Evolutionary conservation across 2,888 invertebrate genomes (phyloP), one percentile per base, ranked within the genome.

Genomic region (Quadriops clusia): DNA sequence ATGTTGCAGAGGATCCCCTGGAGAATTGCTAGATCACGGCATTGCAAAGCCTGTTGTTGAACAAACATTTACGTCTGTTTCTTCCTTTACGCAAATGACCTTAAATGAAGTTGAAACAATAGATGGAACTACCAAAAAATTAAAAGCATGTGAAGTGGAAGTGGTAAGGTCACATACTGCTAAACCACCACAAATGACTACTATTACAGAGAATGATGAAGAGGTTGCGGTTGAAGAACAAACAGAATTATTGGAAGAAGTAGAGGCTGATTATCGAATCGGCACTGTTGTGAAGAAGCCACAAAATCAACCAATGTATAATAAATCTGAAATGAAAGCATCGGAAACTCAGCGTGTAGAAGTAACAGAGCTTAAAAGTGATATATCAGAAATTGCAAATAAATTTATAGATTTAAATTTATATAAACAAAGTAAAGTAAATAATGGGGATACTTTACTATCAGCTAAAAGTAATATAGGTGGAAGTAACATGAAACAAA

Each of bases 21-120:
- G 75, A 2, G 67, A 70, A 47, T 71, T 67, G 54, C 51, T 76
- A 14, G 66, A 72, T 46, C 58, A 74, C 35, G 53, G 53, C 9
- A 43, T 57, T 9, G 40, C 47, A 16, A 53, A 49, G 41, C 39
- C 56, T 23, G 40, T 39, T 3, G 32, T 44, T 10, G 50, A 53
- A 34, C 25, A 24, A 13, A 16, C 28, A 24, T 71, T 72, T 45
- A 63, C 65, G 30, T 64, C 70, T 5, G 56, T 71, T 17, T 61
- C 64, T 40, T 62, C 64, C 15, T 70, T 71, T 51, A 57, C 71
- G 13, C 52, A 57, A 42, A 63, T 63, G 5, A 66, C 64, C 36
- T 48, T 71, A 12, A 52, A 53, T 38, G 67, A 70, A 39, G 55
- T 67, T 3, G 43, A 42, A 14, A 46, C 60, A 23, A 40, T 29